Base-by-base conservation (phyloP, 1,140 invertebrate species). In the Macrobrachium rosenbergii region DNA sequence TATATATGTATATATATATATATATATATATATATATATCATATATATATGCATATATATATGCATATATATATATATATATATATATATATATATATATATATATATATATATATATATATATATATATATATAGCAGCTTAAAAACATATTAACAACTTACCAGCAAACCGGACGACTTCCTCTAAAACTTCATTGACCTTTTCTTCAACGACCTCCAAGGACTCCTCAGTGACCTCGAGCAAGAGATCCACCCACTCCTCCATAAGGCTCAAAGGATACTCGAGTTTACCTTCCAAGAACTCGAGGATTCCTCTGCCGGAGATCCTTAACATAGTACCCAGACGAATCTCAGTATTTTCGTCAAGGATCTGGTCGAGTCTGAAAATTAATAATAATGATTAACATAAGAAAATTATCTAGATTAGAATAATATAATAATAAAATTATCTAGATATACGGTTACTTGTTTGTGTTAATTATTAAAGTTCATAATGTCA, bases 21-120 rank as follows among this genome's bases (percentile, higher is more conserved):
- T 67, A 67, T 67, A 8, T 8, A 67, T 67, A 67, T 67, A 23
- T 21, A 67, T 67, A 67, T 67, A 67, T 21, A 67, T 23, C 1
- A 67, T 23, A 12, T 23, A 67, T 23, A 67, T 21, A 67, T 3
- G 8, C 7, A 67, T 8, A 67, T 23, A 67, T 67, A 67, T 67
- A 67, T 67, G 8, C 8, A 67, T 67, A 67, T 67, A 67, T 67
- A 67, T 67, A 67, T 67, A 67, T 67, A 67, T 67, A 67, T 67
- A 23, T 67, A 67, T 67, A 23, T 67, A 17, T 67, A 37, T n/a
- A 37, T 37, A 16, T 67, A 17, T 67, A 17, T 67, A 17, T 67
- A 17, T 67, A 17, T 67, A 8, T 67, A 8, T 67, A 8, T 67
- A 8, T 52, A 5, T 52, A 5, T 52, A 8, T 67, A 8, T 14